These are phyloP conservation scores for Calvadosia cruxmelitensis DNA, from an alignment of 30 jellyfish, hydroid and myxozoan species.

Conservation along the genomic window DNA sequence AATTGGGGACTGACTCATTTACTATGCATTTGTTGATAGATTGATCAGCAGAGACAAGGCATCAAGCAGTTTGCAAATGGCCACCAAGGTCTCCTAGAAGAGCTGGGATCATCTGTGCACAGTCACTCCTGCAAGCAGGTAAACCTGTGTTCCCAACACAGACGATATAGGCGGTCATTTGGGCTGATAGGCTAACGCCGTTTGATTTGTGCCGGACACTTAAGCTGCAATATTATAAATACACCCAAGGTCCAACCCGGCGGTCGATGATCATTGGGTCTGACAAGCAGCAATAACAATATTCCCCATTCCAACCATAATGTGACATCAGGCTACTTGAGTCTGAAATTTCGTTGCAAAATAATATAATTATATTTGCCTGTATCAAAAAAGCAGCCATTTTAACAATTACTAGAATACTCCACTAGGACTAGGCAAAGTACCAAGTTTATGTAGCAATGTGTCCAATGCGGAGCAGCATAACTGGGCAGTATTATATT, in stretches of 20 bases:
- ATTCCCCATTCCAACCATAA: too few relatives aligned
- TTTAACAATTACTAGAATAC: too few relatives aligned
- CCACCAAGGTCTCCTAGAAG: background rate
- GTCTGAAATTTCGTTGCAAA: too few relatives aligned
- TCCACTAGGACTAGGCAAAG: too few relatives aligned
- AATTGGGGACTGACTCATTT: background rate
- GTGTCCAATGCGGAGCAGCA: too few relatives aligned
- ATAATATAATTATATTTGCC: too few relatives aligned
- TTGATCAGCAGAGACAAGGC: background rate
- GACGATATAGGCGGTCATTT: background rate
- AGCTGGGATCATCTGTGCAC: slow-evolving; percentile 3
- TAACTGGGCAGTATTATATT: too few relatives aligned
- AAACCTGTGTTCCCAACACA: too few relatives aligned
- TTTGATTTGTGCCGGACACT: background rate
- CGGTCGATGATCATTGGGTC: background rate
- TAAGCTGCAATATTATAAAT: background rate
- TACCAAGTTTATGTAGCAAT: too few relatives aligned
- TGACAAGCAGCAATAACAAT: background rate
- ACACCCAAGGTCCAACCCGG: background rate
- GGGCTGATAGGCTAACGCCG: background rate
- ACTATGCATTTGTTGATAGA: background rate
- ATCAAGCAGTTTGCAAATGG: background rate
- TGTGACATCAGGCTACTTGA: too few relatives aligned
- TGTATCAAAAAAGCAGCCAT: too few relatives aligned
- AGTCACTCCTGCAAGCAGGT: slow-evolving; percentile 13